Evolutionary conservation across 2,888 invertebrate genomes (phyloP), one percentile per base, ranked within the genome.

Genomic region (Eucera pruinosa): DNA sequence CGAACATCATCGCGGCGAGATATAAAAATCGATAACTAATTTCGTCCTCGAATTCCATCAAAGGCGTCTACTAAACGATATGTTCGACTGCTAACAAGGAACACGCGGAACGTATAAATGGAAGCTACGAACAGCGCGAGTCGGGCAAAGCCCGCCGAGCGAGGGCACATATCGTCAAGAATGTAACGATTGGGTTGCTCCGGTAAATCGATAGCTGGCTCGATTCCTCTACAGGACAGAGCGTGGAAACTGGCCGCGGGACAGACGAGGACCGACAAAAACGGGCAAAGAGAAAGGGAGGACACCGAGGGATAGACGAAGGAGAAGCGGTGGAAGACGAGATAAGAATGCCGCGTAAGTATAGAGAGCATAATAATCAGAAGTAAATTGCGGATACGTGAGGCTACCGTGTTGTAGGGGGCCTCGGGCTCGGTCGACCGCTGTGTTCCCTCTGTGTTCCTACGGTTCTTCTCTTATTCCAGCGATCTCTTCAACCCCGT

Each of bases 321-420:
- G 43, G 50, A 58, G 36, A 48, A 54, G 57, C 23, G 47, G 39
- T 39, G 62, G 47, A 78, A 70, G 70, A 72, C 52, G 70, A 78
- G 84, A 82, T 82, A 84, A 81, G 85, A 87, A 81, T 72, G 83
- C 87, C 89, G 88, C 90, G 86, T 89, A 89, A 89, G 87, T 89
- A 91, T 90, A 89, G 90, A 88, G 88, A 89, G 89, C 88, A 88
- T 87, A 91, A 91, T 91, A 90, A 92, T 92, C 91, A 90, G 90
- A 90, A 90, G 91, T 87, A 92, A 92, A 92, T 92, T 92, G 91
- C 91, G 84, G 86, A 88, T 89, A 92, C 92, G 92, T 92, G 92
- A 92, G 88, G 92, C 92, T 92, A 92, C 92, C 91, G 92, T 91
- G 88, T 87, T 86, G 89, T 87, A 85, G 62, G 81, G 80, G 74